Evolutionary conservation across 2,113 vertebrate genomes (phyloP), one percentile per base, ranked within the genome.

Genomic region (Lontra canadensis): DNA sequence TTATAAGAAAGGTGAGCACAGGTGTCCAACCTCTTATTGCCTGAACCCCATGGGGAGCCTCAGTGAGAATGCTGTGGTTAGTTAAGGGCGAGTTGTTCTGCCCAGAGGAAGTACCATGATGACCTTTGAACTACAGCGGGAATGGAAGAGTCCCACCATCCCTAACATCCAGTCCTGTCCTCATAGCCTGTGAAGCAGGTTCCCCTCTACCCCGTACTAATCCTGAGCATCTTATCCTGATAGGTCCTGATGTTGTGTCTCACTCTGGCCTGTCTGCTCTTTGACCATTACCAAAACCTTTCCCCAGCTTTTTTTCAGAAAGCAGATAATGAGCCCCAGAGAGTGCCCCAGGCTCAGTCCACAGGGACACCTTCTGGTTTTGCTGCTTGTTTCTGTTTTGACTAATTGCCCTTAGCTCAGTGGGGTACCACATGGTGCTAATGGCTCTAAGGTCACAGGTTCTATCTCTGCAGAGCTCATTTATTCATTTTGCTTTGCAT

Each of bases 401-500:
- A 93, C 78, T 97, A 97, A 98, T 98, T 95, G 69, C 49, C 36
- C 80, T 97, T 82, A 97, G 42, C 34, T 88, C 39, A 52, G 59
- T 85, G 78, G 44, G 69, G 39, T 87, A 78, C 65, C 90, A 96
- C 88, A 88, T 78, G 88, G 67, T 83, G 73, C 42, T 89, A 89
- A 86, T 73, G 55, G 23, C 21, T 59, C 42, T 29, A 44, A 91
- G 86, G 81, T 86, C 94, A 80, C 42, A 63, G 93, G 18, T 78
- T 87, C 67, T 25, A 17, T 88, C 26, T 97, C 85, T 91, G 12
- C 11, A 78, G 36, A 78, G 93, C 95, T 42, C 42, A 85, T 10
- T 87, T 96, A 88, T 65, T 95, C 81, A 95, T n/a, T 95, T 90
- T 85, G 36, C 52, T 96, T 95, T 94, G 29, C 2, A 95, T 18